A percentile compares a stretch with the other conserved stretches of the same genome.
Evolutionary conservation across 2,888 invertebrate species (phyloP).

Genomic region (Sclerodermus sp.): DNA sequence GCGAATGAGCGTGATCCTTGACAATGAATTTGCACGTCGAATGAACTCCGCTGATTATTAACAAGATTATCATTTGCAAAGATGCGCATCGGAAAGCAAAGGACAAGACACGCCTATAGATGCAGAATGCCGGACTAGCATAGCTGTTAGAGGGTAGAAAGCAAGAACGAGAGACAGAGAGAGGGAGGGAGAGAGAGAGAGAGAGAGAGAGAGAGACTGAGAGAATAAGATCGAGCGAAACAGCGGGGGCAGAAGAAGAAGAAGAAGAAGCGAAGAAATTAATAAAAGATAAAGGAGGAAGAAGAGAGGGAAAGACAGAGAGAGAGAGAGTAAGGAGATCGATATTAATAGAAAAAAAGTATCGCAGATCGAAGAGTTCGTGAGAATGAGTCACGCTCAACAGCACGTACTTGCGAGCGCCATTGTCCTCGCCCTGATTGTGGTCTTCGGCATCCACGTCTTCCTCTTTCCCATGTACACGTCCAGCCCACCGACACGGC

Average conservation of each 20-base stretch:
- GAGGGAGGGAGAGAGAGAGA: conserved; percentile 2
- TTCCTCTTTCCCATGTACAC: conserved; percentile 65
- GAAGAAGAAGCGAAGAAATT: conserved; percentile 4
- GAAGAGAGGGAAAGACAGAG: conserved; percentile 10
- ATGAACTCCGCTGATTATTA: conserved; percentile 6
- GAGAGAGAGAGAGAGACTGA: conserved; percentile 3
- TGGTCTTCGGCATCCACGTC: conserved; percentile 64
- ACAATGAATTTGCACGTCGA: not conserved
- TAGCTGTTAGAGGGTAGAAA: conserved; percentile 23
- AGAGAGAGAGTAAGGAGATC: not conserved
- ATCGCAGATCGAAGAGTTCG: conserved; percentile 18
- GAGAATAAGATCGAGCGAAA: no score
- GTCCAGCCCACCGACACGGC: conserved; percentile 51
- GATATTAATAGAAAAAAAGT: conserved; percentile 15
- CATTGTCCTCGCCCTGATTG: conserved; percentile 63
- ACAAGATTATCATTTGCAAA: conserved; percentile 37
- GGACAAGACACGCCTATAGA: conserved; percentile 51
- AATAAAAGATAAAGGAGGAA: conserved; percentile 5
- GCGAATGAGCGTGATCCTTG: no score
- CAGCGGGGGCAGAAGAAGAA: no score
- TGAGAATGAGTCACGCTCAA: conserved; percentile 61
- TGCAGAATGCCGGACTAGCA: conserved; percentile 50
- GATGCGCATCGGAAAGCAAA: conserved; percentile 50
- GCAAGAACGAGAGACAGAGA: conserved; percentile 13
- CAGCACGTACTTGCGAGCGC: conserved; percentile 65